A percentile compares a stretch with the other conserved stretches of the same genome.
Evolutionary conservation across 1,140 invertebrate species (phyloP).

Genomic region (Saccostrea echinata): DNA sequence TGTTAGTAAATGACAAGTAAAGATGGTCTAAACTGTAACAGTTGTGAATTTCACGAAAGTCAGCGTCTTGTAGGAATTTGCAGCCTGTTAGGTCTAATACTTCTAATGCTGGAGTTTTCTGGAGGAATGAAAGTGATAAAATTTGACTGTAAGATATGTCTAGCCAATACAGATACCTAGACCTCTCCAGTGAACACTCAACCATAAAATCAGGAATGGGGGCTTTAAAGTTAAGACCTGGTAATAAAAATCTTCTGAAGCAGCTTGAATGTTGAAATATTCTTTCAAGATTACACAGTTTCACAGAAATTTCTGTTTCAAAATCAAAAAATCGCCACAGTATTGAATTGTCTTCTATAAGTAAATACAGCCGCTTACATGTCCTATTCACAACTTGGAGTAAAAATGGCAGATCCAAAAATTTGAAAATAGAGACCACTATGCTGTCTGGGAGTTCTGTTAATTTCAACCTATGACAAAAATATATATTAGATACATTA

Average conservation of each 20-base stretch:
- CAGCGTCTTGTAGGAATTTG: neutral
- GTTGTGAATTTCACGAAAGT: neutral
- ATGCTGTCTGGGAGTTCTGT: neutral
- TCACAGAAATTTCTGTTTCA: neutral
- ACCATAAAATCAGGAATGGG: neutral
- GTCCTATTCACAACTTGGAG: neutral
- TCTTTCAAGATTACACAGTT: neutral
- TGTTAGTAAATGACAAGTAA: slow-evolving; percentile 2
- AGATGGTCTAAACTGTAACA: neutral
- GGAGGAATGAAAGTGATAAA: neutral
- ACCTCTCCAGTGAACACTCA: neutral
- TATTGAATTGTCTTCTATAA: neutral
- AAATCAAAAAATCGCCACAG: neutral
- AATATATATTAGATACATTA: neutral
- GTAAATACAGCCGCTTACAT: neutral
- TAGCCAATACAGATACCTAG: neutral
- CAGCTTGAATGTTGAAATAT: neutral
- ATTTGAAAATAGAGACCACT: slow-evolving; percentile 8
- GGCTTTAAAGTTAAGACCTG: neutral
- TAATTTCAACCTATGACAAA: neutral
- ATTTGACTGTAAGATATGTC: slow-evolving; percentile 2
- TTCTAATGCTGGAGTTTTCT: neutral
- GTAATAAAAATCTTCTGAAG: slow-evolving; percentile 7
- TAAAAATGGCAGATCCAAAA: neutral
- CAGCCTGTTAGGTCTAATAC: neutral